phyloP scores from a whole-genome alignment of 2,888 invertebrate genomes.

The Choreutis nemorana region DNA sequence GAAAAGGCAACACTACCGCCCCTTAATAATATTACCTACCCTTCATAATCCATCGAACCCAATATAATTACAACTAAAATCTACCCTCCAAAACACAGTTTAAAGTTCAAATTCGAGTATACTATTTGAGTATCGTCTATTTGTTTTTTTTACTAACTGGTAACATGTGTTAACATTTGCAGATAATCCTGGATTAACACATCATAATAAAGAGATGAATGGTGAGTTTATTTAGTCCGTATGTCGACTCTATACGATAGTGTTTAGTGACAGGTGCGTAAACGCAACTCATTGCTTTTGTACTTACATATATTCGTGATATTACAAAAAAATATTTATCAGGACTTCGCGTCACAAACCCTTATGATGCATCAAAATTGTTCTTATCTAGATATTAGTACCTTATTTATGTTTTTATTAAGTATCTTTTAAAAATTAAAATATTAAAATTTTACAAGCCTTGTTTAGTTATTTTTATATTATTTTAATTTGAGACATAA shows the following conservation, averaged over 20 bases:
- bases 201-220: conserved; percentile 66
- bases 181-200: conserved; percentile 65
- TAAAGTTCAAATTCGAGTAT: conserved; percentile 24
- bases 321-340: background rate
- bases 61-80: conserved; percentile 17
- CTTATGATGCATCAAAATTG: too few relatives aligned
- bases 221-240: conserved; percentile 57
- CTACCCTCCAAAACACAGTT: conserved; percentile 17
- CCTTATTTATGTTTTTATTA: too few relatives aligned
- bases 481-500: too few relatives aligned
- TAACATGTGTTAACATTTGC: conserved; percentile 67
- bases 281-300: conserved; percentile 42
- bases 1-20: conserved; percentile 66
- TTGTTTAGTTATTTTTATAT: too few relatives aligned
- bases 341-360: too few relatives aligned
- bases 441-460: too few relatives aligned
- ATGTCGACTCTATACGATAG: conserved; percentile 49
- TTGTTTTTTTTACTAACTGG: conserved; percentile 57
- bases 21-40: conserved; percentile 66
- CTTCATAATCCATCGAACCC: conserved; percentile 55
- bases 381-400: too few relatives aligned
- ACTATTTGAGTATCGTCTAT: conserved; percentile 17
- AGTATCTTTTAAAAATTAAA: too few relatives aligned
- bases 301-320: background rate
- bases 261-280: conserved; percentile 56